Percentiles rank a stretch among this genome's conserved stretches.
phyloP scores from a whole-genome alignment of 2,113 vertebrate genomes.

The Porphyrio hochstetteri region DNA sequence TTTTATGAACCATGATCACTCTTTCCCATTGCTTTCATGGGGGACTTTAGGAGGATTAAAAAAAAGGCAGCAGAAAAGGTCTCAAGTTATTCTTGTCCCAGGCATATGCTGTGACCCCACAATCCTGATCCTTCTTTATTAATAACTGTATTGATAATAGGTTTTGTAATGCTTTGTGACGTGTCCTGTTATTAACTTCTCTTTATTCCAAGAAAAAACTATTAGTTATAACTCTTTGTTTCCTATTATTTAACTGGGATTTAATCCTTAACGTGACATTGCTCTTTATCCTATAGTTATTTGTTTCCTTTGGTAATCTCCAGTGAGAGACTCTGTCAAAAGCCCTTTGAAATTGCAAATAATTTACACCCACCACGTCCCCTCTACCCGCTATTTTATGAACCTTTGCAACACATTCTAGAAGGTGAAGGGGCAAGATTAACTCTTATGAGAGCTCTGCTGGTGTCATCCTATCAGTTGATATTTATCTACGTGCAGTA shows the following conservation, averaged over 20 bases:
- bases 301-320: slow-evolving; percentile 43
- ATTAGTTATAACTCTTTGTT: neutral
- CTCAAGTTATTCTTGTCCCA: neutral
- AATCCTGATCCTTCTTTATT: neutral
- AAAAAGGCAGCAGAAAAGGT: neutral
- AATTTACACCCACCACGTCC: slow-evolving; percentile 31
- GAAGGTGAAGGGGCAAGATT: neutral
- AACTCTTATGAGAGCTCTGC: neutral
- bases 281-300: slow-evolving; percentile 9
- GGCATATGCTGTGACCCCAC: neutral
- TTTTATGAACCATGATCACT: neutral
- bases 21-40: slow-evolving; percentile 7
- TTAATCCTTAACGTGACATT: neutral
- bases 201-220: neutral
- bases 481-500: slow-evolving; percentile 7
- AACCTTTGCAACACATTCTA: neutral
- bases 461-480: slow-evolving; percentile 5
- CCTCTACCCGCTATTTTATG: slow-evolving; percentile 21
- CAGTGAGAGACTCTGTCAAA: slow-evolving; percentile 10
- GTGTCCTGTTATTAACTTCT: neutral
- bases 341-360: slow-evolving; percentile 28
- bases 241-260: neutral
- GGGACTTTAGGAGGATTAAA: neutral
- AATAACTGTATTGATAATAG: neutral
- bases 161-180: neutral